Evolutionary conservation across 1,140 invertebrate species (phyloP).

Genomic region (Achatina immaculata): DNA sequence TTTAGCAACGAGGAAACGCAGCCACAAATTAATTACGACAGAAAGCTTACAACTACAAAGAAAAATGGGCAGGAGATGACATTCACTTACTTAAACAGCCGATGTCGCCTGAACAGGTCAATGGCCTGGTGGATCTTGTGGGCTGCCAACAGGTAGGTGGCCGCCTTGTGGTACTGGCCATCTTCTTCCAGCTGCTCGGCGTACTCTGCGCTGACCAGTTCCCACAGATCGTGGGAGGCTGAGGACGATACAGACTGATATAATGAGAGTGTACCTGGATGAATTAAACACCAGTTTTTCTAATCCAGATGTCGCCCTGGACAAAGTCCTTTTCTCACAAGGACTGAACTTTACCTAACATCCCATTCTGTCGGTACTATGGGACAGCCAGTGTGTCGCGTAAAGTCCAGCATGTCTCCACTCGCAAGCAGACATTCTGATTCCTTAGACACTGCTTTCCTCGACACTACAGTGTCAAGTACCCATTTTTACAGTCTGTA

Average conservation of each 20-base stretch:
- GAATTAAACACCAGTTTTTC: background rate
- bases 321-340: background rate
- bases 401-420: too few relatives aligned
- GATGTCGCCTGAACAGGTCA: constrained; percentile 73
- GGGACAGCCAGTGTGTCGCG: too few relatives aligned
- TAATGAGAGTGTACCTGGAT: too few relatives aligned
- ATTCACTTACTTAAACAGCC: constrained; percentile 71
- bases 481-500: too few relatives aligned
- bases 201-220: constrained; percentile 76
- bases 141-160: constrained; percentile 76
- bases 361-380: too few relatives aligned
- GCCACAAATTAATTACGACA: too few relatives aligned
- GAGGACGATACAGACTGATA: constrained; percentile 36
- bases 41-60: too few relatives aligned
- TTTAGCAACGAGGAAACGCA: too few relatives aligned
- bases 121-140: constrained; percentile 77
- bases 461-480: too few relatives aligned
- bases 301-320: background rate
- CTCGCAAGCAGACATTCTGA: too few relatives aligned
- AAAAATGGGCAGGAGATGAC: too few relatives aligned
- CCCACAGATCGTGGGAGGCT: constrained; percentile 72
- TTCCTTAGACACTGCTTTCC: too few relatives aligned
- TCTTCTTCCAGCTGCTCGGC: constrained; percentile 76
- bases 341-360: background rate
- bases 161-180: constrained; percentile 75